These are phyloP conservation scores for Dufourea novaeangliae DNA, from an alignment of 1,140 invertebrate species.

Conservation along the genomic window DNA sequence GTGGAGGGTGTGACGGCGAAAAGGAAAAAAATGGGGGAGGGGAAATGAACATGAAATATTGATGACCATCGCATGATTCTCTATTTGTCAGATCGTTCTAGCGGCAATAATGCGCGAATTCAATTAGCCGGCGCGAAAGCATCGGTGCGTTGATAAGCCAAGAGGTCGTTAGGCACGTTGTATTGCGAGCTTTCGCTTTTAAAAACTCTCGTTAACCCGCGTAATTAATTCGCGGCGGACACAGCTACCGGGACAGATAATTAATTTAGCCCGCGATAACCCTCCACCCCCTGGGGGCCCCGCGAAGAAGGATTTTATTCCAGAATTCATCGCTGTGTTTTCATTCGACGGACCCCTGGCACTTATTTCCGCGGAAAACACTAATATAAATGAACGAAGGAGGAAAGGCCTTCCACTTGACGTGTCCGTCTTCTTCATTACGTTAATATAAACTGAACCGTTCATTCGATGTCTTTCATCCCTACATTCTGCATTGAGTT, in stretches of 20 bases:
- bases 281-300: conserved; percentile 7
- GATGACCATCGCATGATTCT: conserved; percentile 22
- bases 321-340: conserved; percentile 45
- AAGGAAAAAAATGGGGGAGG: neutral
- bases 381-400: conserved; percentile 50
- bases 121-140: conserved; percentile 52
- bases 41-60: conserved; percentile 12
- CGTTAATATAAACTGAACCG: too few relatives aligned
- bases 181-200: conserved; percentile 28
- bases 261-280: conserved; percentile 56
- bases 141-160: conserved; percentile 57
- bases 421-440: too few relatives aligned
- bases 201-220: conserved; percentile 58
- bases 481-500: too few relatives aligned
- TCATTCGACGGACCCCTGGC: conserved; percentile 27
- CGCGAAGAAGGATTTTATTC: conserved; percentile 49
- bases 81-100: conserved; percentile 55
- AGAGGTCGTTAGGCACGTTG: conserved; percentile 57
- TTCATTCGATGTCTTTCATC: too few relatives aligned
- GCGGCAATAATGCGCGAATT: conserved; percentile 49
- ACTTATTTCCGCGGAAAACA: conserved; percentile 20
- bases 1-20: neutral
- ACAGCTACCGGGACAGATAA: conserved; percentile 51
- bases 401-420: neutral
- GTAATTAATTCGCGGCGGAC: conserved; percentile 55